A percentile compares a stretch with the other conserved stretches of the same genome.
Conservation (phyloP, 2,888 invertebrate species). For the Adelognathus sp. region DNA sequence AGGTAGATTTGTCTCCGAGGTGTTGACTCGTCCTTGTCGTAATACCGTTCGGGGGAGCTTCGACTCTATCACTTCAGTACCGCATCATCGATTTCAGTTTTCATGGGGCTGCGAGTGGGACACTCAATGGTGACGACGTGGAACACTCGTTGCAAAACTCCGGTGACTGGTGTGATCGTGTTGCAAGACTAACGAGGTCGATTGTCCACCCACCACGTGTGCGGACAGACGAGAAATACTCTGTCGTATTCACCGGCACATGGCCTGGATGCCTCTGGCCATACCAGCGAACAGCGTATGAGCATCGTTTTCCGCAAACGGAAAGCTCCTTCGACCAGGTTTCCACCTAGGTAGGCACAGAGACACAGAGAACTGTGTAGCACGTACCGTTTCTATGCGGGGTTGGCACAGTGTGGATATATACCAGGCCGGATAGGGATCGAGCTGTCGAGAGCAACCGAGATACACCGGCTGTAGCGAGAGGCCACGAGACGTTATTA, state of each 20-base stretch:
- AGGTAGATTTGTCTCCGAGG: neutral
- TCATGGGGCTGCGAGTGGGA: conserved; percentile 3
- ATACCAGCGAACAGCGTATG: conserved; percentile 5
- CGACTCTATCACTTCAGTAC: neutral
- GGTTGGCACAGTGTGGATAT: conserved; percentile 21
- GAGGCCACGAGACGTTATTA: conserved; percentile 55
- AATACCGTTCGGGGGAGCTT: conserved; percentile 16
- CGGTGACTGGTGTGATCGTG: conserved; percentile 14
- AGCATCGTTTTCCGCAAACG: conserved; percentile 20
- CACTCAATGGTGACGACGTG: neutral
- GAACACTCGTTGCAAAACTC: conserved; percentile 21
- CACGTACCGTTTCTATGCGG: conserved; percentile 27
- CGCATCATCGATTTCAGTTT: neutral
- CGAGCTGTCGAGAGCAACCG: conserved; percentile 53
- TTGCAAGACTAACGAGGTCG: conserved; percentile 49
- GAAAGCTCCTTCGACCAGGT: conserved; percentile 33
- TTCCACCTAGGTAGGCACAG: conserved; percentile 10
- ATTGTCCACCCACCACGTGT: conserved; percentile 44
- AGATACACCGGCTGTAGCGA: conserved; percentile 39
- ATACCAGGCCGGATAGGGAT: conserved; percentile 53
- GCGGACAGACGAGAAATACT: conserved; percentile 25
- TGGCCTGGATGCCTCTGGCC: neutral
- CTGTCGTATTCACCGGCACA: conserved; percentile 20
- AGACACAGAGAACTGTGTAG: conserved; percentile 21
- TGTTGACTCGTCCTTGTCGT: neutral